Conservation (phyloP, 2,797 vertebrate genomes). For the Darevskia mixta region DNA sequence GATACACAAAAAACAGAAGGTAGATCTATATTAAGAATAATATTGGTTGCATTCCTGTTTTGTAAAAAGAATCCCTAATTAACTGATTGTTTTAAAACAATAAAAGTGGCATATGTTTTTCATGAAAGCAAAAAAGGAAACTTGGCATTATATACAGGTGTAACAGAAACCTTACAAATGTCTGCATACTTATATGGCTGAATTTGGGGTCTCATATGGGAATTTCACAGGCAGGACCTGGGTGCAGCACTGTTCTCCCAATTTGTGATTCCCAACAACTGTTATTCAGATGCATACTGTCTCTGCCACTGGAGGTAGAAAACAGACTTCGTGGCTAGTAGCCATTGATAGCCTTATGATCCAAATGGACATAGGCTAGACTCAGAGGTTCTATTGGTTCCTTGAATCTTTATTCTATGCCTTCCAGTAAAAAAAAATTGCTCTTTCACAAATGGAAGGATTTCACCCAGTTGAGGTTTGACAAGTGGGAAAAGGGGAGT, state of each 20-base stretch:
- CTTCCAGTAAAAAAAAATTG: neutral
- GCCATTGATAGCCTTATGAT: too few relatives aligned
- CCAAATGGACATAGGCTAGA: neutral
- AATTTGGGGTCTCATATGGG: neutral
- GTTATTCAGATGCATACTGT: too few relatives aligned
- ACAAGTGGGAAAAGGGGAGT: too few relatives aligned
- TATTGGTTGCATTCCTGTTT: neutral
- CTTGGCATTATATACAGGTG: neutral
- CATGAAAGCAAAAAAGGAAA: neutral
- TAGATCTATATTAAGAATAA: neutral
- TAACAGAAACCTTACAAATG: neutral
- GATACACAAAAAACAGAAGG: neutral
- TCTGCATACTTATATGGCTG: neutral
- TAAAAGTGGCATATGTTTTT: slow-evolving; percentile 1
- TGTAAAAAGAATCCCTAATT: slow-evolving; percentile 62
- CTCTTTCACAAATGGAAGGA: too few relatives aligned
- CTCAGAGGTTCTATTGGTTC: neutral
- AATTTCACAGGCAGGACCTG: too few relatives aligned
- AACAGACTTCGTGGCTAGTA: too few relatives aligned
- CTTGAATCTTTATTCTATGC: neutral
- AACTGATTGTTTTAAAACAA: slow-evolving; percentile 62
- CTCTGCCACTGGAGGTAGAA: too few relatives aligned
- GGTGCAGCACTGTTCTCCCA: too few relatives aligned
- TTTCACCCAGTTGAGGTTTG: too few relatives aligned
- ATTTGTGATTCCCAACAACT: too few relatives aligned